Evolutionary conservation across 2,113 vertebrate species (phyloP).

Genomic region (Egretta garzetta): DNA sequence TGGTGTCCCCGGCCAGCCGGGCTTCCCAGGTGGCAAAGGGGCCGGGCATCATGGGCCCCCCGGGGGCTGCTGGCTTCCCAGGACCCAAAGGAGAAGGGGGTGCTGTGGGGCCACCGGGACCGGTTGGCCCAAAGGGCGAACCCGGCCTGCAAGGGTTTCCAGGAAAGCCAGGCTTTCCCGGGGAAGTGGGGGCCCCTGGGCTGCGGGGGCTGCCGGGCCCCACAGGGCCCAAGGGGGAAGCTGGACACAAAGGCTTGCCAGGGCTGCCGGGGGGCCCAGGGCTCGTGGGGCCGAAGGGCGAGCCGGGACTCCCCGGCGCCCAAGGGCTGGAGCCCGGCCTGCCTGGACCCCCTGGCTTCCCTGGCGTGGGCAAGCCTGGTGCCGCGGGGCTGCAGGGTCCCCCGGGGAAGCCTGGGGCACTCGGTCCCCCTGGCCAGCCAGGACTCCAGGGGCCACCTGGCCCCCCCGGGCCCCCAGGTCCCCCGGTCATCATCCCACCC

Average conservation of each 20-base stretch:
- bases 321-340: constrained; percentile 84
- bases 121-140: constrained; percentile 85
- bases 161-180: constrained; percentile 85
- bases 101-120: constrained; percentile 80
- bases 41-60: constrained; percentile 86
- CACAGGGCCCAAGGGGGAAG: constrained; percentile 88
- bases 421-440: constrained; percentile 86
- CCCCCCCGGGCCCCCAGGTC: constrained; percentile 82
- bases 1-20: constrained; percentile 90
- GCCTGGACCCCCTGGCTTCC: constrained; percentile 84
- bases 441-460: constrained; percentile 87
- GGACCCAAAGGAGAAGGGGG: constrained; percentile 91
- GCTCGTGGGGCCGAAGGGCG: constrained; percentile 83
- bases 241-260: constrained; percentile 83
- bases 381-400: constrained; percentile 85
- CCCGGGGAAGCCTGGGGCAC: constrained; percentile 84
- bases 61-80: constrained; percentile 86
- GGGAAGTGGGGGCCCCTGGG: constrained; percentile 85
- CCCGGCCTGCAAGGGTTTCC: constrained; percentile 86
- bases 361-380: constrained; percentile 84
- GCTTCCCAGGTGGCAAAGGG: constrained; percentile 89
- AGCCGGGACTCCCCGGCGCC: constrained; percentile 83
- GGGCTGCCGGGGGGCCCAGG: constrained; percentile 84
- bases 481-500: constrained; percentile 73
- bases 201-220: constrained; percentile 88